Conservation (phyloP, 53 echinoderm and acorn worm genomes). For the Crossaster papposus region DNA sequence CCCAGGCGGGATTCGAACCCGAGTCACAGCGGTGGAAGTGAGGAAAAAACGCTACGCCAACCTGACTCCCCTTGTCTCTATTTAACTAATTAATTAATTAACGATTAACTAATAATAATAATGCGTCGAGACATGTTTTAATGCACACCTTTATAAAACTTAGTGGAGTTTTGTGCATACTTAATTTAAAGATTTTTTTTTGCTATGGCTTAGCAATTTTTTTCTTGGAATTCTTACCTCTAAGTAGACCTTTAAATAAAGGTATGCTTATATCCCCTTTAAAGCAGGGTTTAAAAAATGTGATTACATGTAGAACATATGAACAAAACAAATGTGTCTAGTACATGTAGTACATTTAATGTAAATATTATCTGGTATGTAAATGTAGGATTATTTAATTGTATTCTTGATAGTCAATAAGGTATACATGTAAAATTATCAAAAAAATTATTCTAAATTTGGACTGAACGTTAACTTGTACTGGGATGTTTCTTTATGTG, state of each 20-base stretch:
- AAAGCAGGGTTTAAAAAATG: background rate
- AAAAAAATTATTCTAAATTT: background rate
- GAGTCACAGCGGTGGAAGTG: too few relatives aligned
- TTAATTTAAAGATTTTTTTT: too few relatives aligned
- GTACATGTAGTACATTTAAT: conserved; percentile 1
- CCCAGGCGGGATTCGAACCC: too few relatives aligned
- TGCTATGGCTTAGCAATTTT: too few relatives aligned
- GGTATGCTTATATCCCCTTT: background rate
- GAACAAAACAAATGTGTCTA: background rate
- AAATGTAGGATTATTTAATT: conserved; percentile 19
- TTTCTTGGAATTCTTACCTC: background rate
- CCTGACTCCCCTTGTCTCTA: too few relatives aligned
- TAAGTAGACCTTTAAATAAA: background rate
- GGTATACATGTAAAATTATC: background rate
- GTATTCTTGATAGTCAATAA: conserved; percentile 21
- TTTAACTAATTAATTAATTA: too few relatives aligned
- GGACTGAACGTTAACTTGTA: background rate
- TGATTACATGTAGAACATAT: background rate
- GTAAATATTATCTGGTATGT: conserved; percentile 17
- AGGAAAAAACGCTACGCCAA: too few relatives aligned
- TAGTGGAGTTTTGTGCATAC: too few relatives aligned
- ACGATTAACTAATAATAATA: too few relatives aligned
- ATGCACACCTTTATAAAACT: too few relatives aligned
- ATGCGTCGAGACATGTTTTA: too few relatives aligned
- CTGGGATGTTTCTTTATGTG: background rate